Evolutionary conservation across 37 sponge, comb jelly and placozoan genomes (phyloP), one percentile per base, ranked within the genome.

Genomic region (Petrosia ficiformis): DNA sequence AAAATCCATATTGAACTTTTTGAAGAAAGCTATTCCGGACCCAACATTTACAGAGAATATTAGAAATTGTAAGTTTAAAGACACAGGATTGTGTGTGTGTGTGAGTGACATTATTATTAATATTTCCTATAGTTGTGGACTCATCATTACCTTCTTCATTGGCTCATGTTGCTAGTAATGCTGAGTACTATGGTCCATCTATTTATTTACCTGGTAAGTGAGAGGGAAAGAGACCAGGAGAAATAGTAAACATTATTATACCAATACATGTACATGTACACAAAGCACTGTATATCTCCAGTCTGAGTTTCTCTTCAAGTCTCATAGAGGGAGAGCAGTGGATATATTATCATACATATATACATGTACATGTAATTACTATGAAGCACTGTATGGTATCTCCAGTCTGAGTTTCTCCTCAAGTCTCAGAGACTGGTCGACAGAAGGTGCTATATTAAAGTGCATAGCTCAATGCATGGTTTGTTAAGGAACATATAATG

Each of bases 161-260:
- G 31, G 91, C 90, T 65, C 98, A 97, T 77, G 88, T 97, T 58
- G 84, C 94, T 78, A 97, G 98, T 61, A 94, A 94, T 78, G 89
- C 89, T 34, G 92, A 94, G 75, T 97, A 94, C 80, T 97, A 97
- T 41, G 98, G 98, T 0, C 84, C 98, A 14, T 84, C 98, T 2
- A 89, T 97, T 31, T 97, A 90, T 79, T 59, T 93, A 32, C 86
- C 93, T 79, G 97, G 97, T 96, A 54, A 35, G 77, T 72, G 19
- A 28, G 52, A 22, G 6, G n/a, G 54, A 14, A 48, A 48, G 54
- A 48, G 54, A 48, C 14, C 14, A 19, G 54, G 54, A 48, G 54
- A 5, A 21, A 19, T 19, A 19, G 8, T 8, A 19, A 8, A 14
- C 14, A 8, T 48, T 48, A 48, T 19, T 48, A 48, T n/a, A n/a